Conservation (phyloP, 2,797 vertebrate species). For the Pseudochaenichthys georgianus region DNA sequence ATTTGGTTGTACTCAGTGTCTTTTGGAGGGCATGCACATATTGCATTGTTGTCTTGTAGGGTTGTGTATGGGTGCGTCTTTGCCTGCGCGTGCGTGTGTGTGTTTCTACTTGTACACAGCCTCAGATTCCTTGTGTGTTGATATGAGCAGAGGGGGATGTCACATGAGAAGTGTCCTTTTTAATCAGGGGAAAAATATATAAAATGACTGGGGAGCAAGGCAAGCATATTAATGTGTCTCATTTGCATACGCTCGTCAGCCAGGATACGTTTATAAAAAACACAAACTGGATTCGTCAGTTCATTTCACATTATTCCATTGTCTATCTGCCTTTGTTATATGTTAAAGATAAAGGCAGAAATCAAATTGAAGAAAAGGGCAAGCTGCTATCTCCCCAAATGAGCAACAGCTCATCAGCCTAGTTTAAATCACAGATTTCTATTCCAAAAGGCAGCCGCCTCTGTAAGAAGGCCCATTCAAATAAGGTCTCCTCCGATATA, state of each 20-base stretch:
- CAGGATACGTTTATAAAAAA: constrained; percentile 84
- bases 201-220: constrained; percentile 88
- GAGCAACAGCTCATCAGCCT: constrained; percentile 89
- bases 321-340: constrained; percentile 90
- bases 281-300: constrained; percentile 88
- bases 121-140: constrained; percentile 77
- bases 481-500: constrained; percentile 79
- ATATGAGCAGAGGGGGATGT: constrained; percentile 82
- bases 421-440: constrained; percentile 88
- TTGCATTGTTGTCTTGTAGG: constrained; percentile 77
- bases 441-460: constrained; percentile 83
- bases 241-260: constrained; percentile 89
- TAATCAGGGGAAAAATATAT: constrained; percentile 87
- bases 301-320: constrained; percentile 89
- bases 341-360: constrained; percentile 89
- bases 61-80: constrained; percentile 52
- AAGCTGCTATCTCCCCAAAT: constrained; percentile 89
- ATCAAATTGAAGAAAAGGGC: constrained; percentile 89
- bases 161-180: constrained; percentile 90
- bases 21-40: constrained; percentile 79
- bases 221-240: constrained; percentile 87
- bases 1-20: constrained; percentile 71
- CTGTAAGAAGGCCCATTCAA: constrained; percentile 79
- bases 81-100: constrained; percentile 29
- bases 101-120: constrained; percentile 54